Percentiles rank a stretch among this genome's conserved stretches.
These are phyloP conservation scores for Lynx canadensis DNA, from an alignment of 2,113 vertebrate species.

Conservation along the genomic window DNA sequence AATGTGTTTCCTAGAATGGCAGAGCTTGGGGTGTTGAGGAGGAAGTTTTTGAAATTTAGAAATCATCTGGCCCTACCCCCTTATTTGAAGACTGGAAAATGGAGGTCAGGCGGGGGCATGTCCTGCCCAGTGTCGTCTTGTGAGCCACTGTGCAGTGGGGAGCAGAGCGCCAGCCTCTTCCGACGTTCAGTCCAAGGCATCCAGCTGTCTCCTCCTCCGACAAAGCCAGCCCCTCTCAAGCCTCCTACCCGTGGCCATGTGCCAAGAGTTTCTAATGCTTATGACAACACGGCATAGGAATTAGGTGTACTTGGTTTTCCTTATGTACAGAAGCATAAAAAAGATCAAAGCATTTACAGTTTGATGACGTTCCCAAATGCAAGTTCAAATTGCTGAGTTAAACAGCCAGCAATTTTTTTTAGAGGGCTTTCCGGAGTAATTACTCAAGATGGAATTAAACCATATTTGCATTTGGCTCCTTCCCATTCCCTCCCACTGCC, in stretches of 20 bases:
- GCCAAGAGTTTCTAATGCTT: conserved; percentile 61
- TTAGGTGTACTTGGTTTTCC: conserved; percentile 54
- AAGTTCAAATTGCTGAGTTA: conserved; percentile 71
- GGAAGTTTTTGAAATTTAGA: neutral
- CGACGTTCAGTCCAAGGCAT: conserved; percentile 65
- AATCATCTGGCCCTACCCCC: neutral
- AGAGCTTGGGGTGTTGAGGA: neutral
- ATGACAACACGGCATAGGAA: conserved; percentile 6
- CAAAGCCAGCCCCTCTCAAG: conserved; percentile 64
- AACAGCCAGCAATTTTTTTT: conserved; percentile 66
- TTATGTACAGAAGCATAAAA: conserved; percentile 59
- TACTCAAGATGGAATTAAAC: conserved; percentile 71
- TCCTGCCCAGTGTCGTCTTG: neutral
- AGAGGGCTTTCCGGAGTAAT: conserved; percentile 68
- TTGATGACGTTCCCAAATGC: conserved; percentile 71
- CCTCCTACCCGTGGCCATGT: neutral
- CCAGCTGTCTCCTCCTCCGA: conserved; percentile 72
- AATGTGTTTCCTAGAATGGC: neutral
- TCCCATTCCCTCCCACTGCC: conserved; percentile 28
- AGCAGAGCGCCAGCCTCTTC: conserved; percentile 62
- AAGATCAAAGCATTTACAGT: conserved; percentile 74
- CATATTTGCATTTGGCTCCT: conserved; percentile 55
- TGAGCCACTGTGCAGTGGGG: neutral
- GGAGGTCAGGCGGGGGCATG: neutral
- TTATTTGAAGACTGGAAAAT: conserved; percentile 20